Percentiles rank a stretch among this genome's conserved stretches.
These are phyloP conservation scores for Holacanthus passer DNA, from an alignment of 2,113 vertebrate species.

Conservation along the genomic window DNA sequence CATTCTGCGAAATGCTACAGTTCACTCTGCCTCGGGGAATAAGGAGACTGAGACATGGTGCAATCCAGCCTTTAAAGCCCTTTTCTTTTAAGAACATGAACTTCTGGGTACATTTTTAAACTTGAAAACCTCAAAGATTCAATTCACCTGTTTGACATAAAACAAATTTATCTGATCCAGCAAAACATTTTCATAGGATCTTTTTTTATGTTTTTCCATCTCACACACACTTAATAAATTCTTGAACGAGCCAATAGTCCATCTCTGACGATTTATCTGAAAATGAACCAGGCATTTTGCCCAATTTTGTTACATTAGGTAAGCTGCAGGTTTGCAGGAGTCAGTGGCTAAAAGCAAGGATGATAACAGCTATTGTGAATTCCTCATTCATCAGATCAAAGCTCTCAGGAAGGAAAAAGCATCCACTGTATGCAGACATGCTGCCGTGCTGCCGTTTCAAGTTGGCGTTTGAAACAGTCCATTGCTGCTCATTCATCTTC, in stretches of 20 bases:
- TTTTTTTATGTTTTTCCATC: neutral
- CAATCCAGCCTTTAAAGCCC: conserved; percentile 10
- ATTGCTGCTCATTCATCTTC: conserved; percentile 35
- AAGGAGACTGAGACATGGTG: conserved; percentile 9
- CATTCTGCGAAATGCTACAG: neutral
- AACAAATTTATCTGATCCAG: neutral
- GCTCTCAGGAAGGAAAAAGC: conserved; percentile 22
- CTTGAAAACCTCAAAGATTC: neutral
- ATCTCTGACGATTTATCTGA: neutral
- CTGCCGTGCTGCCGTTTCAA: conserved; percentile 13
- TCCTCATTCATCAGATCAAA: conserved; percentile 38
- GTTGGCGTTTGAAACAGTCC: neutral
- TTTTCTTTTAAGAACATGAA: neutral
- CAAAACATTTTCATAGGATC: neutral
- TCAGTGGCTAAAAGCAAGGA: conserved; percentile 5
- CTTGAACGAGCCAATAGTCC: neutral
- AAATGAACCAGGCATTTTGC: neutral
- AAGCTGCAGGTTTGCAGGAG: conserved; percentile 1
- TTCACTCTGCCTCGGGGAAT: conserved; percentile 25
- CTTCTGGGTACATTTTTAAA: neutral
- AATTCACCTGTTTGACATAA: neutral
- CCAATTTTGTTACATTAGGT: conserved; percentile 14
- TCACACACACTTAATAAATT: neutral
- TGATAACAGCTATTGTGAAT: conserved; percentile 16
- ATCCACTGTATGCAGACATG: conserved; percentile 20